Conservation (phyloP, 2,888 invertebrate species). For the Priocnemis perturbator region DNA sequence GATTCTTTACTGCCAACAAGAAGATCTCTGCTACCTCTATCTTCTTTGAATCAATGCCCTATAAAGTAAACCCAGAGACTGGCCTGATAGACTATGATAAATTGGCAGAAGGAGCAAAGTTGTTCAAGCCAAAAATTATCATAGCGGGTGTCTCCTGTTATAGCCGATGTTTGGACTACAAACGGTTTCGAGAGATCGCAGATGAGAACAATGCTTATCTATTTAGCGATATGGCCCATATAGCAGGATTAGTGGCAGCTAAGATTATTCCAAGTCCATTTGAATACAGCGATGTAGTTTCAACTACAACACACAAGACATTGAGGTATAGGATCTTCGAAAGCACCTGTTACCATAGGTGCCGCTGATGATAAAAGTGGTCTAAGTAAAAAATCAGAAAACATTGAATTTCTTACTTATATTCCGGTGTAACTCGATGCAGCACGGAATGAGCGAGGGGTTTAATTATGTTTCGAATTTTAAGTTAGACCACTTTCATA, state of each 20-base stretch:
- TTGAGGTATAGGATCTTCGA: constrained; percentile 76
- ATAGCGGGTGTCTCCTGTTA: constrained; percentile 97
- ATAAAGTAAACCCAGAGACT: constrained; percentile 89
- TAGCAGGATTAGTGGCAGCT: constrained; percentile 94
- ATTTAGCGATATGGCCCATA: constrained; percentile 97
- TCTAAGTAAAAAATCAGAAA: too few species aligned
- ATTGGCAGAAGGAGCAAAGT: constrained; percentile 86
- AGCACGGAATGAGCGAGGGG: too few species aligned
- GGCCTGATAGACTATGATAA: constrained; percentile 96
- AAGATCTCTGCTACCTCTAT: constrained; percentile 97
- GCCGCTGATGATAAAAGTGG: too few species aligned
- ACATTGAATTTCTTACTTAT: too few species aligned
- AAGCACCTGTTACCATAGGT: background rate
- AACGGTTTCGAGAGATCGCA: constrained; percentile 88
- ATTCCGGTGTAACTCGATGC: too few species aligned
- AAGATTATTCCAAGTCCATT: constrained; percentile 92
- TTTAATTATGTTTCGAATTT: too few species aligned
- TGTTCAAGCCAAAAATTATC: constrained; percentile 94
- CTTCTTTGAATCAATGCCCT: constrained; percentile 99
- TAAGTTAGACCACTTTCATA: too few species aligned
- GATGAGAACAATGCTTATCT: constrained; percentile 90
- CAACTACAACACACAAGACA: constrained; percentile 97
- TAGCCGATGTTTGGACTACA: constrained; percentile 94
- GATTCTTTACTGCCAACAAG: constrained; percentile 92
- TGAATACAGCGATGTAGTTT: constrained; percentile 92